A percentile compares a stretch with the other conserved stretches of the same genome.
These are phyloP conservation scores for Psettodes erumei DNA, from an alignment of 2,113 vertebrate species.

Conservation along the genomic window DNA sequence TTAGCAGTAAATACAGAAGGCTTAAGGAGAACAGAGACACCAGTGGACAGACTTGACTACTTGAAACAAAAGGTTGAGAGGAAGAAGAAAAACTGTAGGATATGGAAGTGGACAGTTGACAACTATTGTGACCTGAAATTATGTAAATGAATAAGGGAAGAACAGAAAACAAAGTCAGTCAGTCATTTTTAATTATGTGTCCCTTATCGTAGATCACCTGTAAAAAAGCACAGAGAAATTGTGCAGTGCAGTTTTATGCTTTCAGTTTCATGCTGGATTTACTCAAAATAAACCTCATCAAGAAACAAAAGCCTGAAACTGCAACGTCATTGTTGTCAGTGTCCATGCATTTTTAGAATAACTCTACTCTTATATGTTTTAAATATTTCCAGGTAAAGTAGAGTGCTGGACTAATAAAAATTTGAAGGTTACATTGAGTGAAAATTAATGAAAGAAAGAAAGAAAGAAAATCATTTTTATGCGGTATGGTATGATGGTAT, in stretches of 20 bases:
- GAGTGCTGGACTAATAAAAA: no score
- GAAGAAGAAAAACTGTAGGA: conserved; percentile 60
- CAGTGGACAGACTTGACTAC: conserved; percentile 74
- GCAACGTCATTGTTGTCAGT: not conserved
- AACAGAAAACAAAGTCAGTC: not conserved
- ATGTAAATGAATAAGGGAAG: not conserved
- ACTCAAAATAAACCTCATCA: not conserved
- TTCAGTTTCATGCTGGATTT: no score
- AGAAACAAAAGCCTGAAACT: not conserved
- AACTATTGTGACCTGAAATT: not conserved
- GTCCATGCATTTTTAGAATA: no score
- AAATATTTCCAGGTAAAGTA: not conserved
- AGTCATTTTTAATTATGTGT: not conserved
- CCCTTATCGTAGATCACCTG: not conserved
- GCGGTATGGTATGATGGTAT: not conserved
- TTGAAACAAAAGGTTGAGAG: conserved; percentile 74
- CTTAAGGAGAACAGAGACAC: conserved; percentile 79
- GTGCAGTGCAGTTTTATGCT: not conserved
- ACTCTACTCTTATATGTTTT: not conserved
- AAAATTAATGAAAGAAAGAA: not conserved
- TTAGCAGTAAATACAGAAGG: conserved; percentile 84
- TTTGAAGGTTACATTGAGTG: not conserved
- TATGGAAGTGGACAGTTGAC: conserved; percentile 6
- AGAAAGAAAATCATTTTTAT: not conserved
- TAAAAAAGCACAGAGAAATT: not conserved